phyloP scores from a whole-genome alignment of 1,140 invertebrate species.

The Drosophila oshimai region DNA sequence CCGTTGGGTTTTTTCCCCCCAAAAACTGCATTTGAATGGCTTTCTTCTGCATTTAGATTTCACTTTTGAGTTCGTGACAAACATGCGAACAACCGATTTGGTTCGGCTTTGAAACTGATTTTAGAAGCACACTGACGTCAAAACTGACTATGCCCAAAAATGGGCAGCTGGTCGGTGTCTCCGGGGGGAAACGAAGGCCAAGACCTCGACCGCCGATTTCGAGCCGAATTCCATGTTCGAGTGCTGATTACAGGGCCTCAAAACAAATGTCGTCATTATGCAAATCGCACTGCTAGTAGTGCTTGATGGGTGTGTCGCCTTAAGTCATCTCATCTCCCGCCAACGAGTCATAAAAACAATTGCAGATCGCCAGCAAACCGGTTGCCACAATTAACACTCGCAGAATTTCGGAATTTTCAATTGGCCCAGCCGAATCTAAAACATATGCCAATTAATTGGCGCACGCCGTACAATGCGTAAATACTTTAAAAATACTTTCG shows the following conservation, averaged over 20 bases:
- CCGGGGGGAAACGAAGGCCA: background rate
- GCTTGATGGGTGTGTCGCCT: constrained; percentile 34
- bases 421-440: background rate
- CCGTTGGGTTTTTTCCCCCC: background rate
- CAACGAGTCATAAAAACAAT: constrained; percentile 24
- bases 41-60: constrained; percentile 40
- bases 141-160: constrained; percentile 38
- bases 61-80: constrained; percentile 67
- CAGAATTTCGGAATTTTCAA: background rate
- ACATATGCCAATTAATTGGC: constrained; percentile 19
- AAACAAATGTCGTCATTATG: constrained; percentile 54
- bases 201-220: constrained; percentile 3
- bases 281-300: constrained; percentile 25
- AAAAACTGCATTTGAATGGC: constrained; percentile 21
- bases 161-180: constrained; percentile 5
- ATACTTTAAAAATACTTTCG: constrained; percentile 39
- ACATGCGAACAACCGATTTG: constrained; percentile 51
- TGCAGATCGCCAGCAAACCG: constrained; percentile 28
- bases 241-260: constrained; percentile 2
- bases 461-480: constrained; percentile 11
- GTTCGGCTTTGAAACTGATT: constrained; percentile 23
- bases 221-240: constrained; percentile 8
- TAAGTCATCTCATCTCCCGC: too few species aligned
- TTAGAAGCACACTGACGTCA: constrained; percentile 21
- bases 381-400: constrained; percentile 30